Percentiles rank a stretch among this genome's conserved stretches.
Evolutionary conservation across 2,797 vertebrate species (phyloP).

Genomic region (Hybognathus amarus): DNA sequence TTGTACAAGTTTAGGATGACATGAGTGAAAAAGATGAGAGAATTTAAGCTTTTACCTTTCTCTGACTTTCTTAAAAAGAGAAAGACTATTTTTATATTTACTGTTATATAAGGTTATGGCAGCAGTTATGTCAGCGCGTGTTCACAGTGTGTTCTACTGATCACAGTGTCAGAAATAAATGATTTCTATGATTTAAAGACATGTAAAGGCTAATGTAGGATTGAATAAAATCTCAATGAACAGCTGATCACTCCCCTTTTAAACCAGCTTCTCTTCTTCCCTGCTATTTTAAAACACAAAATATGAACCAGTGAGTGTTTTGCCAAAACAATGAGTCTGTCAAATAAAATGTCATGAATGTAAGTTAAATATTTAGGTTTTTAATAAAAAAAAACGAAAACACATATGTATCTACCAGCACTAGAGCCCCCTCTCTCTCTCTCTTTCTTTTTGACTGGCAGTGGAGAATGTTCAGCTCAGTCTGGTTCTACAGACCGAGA

Average conservation of each 20-base stretch:
- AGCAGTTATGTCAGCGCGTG: neutral
- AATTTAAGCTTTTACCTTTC: neutral
- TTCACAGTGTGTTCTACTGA: neutral
- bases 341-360: constrained; percentile 23
- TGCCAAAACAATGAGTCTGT: neutral
- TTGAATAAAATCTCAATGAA: neutral
- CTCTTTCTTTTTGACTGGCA: constrained; percentile 65
- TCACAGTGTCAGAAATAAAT: neutral
- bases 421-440: neutral
- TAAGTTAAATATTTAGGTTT: constrained; percentile 6
- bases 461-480: constrained; percentile 95
- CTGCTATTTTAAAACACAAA: neutral
- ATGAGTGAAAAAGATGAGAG: neutral
- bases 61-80: neutral
- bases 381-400: neutral
- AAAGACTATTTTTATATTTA: neutral
- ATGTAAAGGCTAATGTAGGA: neutral
- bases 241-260: neutral
- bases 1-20: neutral
- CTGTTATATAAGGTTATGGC: neutral
- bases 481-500: constrained; percentile 93
- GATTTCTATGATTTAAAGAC: neutral
- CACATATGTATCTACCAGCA: neutral
- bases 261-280: neutral
- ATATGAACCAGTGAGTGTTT: neutral